Percentiles rank a stretch among this genome's conserved stretches.
Evolutionary conservation across 1,140 invertebrate genomes (phyloP).

Genomic region (Protaetia brevitarsis): DNA sequence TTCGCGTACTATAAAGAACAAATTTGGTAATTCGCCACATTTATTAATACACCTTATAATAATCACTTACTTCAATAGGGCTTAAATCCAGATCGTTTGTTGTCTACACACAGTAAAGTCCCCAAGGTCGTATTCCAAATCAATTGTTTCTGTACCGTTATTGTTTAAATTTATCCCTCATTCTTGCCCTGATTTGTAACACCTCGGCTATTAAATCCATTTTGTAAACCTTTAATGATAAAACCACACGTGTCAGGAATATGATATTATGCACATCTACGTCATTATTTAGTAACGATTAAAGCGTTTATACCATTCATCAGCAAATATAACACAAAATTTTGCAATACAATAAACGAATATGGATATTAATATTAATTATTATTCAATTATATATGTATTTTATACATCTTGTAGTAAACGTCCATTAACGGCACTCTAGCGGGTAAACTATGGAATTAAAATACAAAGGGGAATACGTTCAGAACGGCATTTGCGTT

Average conservation of each 20-base stretch:
- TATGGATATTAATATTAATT: too few species aligned
- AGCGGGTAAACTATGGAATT: too few species aligned
- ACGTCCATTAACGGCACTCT: too few species aligned
- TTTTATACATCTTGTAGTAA: too few species aligned
- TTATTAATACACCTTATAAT: too few species aligned
- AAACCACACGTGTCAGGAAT: neutral
- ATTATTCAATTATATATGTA: too few species aligned
- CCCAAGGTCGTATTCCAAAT: conserved; percentile 70
- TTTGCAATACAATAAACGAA: too few species aligned
- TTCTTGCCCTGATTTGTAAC: neutral
- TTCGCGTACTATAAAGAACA: conserved; percentile 54
- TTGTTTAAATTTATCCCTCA: conserved; percentile 60
- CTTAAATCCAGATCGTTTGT: conserved; percentile 64
- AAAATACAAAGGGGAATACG: neutral
- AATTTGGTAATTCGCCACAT: conserved; percentile 5
- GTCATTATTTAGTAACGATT: too few species aligned
- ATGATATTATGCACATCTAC: neutral
- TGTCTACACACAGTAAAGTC: conserved; percentile 63
- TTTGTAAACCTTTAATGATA: neutral
- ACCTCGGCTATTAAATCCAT: conserved; percentile 1
- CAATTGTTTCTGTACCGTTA: conserved; percentile 69
- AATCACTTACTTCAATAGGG: conserved; percentile 59
- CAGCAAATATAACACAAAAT: too few species aligned
- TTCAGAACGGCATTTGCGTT: neutral
- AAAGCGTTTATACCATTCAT: too few species aligned